A percentile compares a stretch with the other conserved stretches of the same genome.
These are phyloP conservation scores for Eulithis prunata DNA, from an alignment of 2,888 invertebrate genomes.

Conservation along the genomic window DNA sequence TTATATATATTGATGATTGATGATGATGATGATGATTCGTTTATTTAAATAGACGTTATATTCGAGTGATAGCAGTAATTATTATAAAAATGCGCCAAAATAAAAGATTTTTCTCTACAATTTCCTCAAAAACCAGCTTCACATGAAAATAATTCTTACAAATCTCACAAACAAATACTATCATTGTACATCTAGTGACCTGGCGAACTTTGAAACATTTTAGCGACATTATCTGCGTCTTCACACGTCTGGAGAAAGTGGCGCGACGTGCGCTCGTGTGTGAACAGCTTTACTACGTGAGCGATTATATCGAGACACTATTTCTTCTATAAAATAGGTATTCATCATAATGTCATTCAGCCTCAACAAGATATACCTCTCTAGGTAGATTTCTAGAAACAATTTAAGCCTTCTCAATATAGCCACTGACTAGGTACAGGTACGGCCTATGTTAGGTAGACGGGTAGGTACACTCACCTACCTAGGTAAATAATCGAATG, in stretches of 20 bases:
- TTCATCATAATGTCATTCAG: background rate
- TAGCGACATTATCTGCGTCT: conserved; percentile 30
- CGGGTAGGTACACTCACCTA: no score
- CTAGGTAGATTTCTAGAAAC: no score
- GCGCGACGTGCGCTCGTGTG: conserved; percentile 44
- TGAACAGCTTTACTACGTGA: conserved; percentile 40
- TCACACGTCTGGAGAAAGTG: conserved; percentile 47
- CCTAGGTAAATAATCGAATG: no score
- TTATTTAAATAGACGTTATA: background rate
- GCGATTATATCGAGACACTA: conserved; percentile 34
- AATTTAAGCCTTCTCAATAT: no score
- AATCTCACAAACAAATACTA: conserved; percentile 10
- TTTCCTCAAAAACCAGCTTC: conserved; percentile 25
- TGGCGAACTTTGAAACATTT: conserved; percentile 25
- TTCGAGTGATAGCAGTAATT: no score
- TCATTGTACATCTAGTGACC: conserved; percentile 24
- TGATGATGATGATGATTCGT: no score
- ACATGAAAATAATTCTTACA: conserved; percentile 11
- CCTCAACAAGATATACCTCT: no score
- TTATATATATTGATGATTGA: no score
- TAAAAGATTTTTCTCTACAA: conserved; percentile 12
- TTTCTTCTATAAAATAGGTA: conserved; percentile 1
- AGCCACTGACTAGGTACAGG: no score
- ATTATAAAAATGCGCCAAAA: no score
- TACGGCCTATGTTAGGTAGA: no score